phyloP scores from a whole-genome alignment of 2,797 vertebrate genomes.

The Microctenopoma steveboyesi region DNA sequence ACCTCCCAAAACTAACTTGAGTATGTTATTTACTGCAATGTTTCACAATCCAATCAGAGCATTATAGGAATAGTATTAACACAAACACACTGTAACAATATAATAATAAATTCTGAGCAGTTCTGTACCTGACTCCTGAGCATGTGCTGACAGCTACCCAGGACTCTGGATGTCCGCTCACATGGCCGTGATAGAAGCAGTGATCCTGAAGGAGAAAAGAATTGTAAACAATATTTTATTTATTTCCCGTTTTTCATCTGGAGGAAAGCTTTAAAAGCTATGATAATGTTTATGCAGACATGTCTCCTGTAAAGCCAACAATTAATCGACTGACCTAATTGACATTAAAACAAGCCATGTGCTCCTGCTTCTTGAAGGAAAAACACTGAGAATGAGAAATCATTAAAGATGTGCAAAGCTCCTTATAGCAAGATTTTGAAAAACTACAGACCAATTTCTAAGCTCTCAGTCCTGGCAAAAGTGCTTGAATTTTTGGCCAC shows the following conservation, averaged over 20 bases:
- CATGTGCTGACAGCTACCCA: conserved; percentile 85
- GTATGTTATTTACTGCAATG: neutral
- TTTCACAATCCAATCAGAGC: neutral
- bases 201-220: conserved; percentile 77
- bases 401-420: conserved; percentile 2
- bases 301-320: neutral
- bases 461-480: too few species aligned
- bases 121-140: conserved; percentile 82
- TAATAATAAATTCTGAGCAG: neutral
- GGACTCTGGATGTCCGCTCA: conserved; percentile 79
- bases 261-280: conserved; percentile 19
- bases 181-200: conserved; percentile 86
- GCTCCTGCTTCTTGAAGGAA: conserved; percentile 3
- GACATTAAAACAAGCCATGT: conserved; percentile 1
- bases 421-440: too few species aligned
- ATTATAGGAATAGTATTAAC: neutral
- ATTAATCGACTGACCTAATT: conserved; percentile 27
- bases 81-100: neutral
- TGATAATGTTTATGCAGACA: conserved; percentile 37
- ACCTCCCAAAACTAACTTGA: neutral
- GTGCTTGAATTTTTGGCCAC: too few species aligned
- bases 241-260: conserved; percentile 20
- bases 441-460: too few species aligned
- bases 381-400: neutral
- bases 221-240: conserved; percentile 28